Percentiles rank a stretch among this genome's conserved stretches.
Conservation (phyloP, 2,113 vertebrate genomes). For the Fulica atra region DNA sequence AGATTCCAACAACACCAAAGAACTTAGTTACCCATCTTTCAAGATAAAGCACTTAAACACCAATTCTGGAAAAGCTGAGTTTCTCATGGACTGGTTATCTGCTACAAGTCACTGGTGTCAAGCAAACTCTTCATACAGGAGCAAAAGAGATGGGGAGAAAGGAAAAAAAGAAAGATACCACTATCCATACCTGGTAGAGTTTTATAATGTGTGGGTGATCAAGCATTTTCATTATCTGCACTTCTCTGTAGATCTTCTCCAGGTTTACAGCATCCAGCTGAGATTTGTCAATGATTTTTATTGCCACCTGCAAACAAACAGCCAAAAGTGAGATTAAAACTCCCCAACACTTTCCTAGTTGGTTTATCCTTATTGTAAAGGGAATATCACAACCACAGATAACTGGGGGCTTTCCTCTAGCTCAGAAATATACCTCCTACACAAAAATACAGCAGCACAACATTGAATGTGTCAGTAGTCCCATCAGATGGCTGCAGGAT, state of each 20-base stretch:
- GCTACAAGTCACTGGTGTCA: not conserved
- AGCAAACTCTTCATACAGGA: not conserved
- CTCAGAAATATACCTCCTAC: not conserved
- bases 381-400: not conserved
- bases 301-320: slow-evolving; percentile 86
- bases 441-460: not conserved
- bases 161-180: not conserved
- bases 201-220: slow-evolving; percentile 98
- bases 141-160: not conserved
- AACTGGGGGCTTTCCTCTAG: not conserved
- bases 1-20: not conserved
- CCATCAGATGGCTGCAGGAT: not conserved
- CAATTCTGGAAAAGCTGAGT: not conserved
- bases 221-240: slow-evolving; percentile 98
- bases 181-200: slow-evolving; percentile 89
- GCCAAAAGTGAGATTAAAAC: not conserved
- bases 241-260: slow-evolving; percentile 98
- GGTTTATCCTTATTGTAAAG: not conserved
- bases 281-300: slow-evolving; percentile 99
- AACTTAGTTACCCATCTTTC: not conserved
- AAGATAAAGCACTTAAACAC: not conserved
- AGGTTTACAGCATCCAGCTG: slow-evolving; percentile 95
- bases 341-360: not conserved
- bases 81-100: not conserved
- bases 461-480: not conserved